These are phyloP conservation scores for Candoia aspera DNA, from an alignment of 2,113 vertebrate species.

Conservation along the genomic window DNA sequence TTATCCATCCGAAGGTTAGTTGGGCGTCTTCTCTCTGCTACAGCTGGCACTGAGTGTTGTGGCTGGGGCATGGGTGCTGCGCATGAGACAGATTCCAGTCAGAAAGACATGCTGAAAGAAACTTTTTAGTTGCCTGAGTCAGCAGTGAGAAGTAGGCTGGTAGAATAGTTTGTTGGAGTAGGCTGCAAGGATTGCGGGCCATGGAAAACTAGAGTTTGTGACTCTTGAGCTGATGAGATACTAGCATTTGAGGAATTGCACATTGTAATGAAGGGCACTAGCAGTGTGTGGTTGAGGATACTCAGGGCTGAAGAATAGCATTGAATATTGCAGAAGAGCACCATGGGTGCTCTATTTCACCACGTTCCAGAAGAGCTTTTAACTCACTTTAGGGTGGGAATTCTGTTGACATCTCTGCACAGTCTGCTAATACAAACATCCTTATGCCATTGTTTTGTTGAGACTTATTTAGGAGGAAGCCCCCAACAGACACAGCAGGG, in stretches of 20 bases:
- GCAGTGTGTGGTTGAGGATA: neutral
- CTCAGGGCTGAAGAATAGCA: neutral
- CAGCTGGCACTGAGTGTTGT: neutral
- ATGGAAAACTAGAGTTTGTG: neutral
- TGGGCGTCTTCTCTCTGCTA: neutral
- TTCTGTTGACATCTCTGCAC: neutral
- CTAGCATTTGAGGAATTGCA: too few species aligned
- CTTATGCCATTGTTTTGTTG: neutral
- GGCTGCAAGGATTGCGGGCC: neutral
- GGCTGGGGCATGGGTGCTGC: neutral
- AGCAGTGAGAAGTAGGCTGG: neutral
- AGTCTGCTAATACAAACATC: neutral
- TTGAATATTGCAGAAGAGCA: neutral
- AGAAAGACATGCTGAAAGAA: neutral
- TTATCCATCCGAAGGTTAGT: constrained; percentile 16
- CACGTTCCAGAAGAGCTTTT: neutral
- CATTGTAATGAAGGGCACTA: too few species aligned
- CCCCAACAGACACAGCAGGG: neutral
- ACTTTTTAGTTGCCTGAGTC: neutral
- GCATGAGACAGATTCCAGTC: neutral
- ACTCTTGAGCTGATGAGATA: neutral
- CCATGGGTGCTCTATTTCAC: neutral
- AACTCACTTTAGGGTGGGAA: neutral
- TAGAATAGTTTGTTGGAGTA: too few species aligned
- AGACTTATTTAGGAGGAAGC: neutral